Base-by-base conservation (phyloP, 2,888 invertebrate genomes). In the Caenorhabditis panamensis region DNA sequence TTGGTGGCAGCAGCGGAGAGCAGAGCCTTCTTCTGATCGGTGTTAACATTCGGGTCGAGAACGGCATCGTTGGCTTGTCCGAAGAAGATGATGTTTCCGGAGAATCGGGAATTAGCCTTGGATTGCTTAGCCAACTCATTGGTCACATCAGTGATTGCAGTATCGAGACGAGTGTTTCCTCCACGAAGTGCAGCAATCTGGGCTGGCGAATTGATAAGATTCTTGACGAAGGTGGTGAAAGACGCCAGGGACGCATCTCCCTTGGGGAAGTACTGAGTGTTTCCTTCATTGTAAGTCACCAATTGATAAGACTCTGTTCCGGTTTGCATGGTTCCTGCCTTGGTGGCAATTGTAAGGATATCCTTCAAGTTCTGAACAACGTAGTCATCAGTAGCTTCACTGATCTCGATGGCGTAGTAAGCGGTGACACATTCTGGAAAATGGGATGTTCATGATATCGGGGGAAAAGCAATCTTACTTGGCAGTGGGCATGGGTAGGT, bases 351-450 rank as follows among this genome's bases (percentile, higher is more conserved):
- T n/a, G 28, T 26, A 4, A 68, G 28, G 1, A 80, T 22, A 16
- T 61, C 49, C 22, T 69, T 37, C 4, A 80, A 64, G 24, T 75
- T 73, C 13, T 69, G 47, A 11, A 75, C 49, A 22, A 68, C 59
- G 47, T 63, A 41, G 26, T 64, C 68, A 49, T 68, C 54, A 8
- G 79, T 80, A 5, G 79, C 75, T 53, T 80, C 79, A 58, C 58
- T 59, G 53, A 80, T 64, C 64, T 80, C 79, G 24, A 80, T 44
- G n/a, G 79, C 79, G 31, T 53, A 80, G 51, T 69, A 80, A 2
- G 64, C 79, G 37, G 75, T 75, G 11, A 80, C 79, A 56, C 79
- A 80, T 58, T 80, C 78, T 79, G 44, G n/a, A n/a, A n/a, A 36
- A 68, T 18, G 18, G 24, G 49, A 9, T 36, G 16, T 5, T 9